Evolutionary conservation across 2,797 vertebrate genomes (phyloP).

Genomic region (Spatula versicolor): DNA sequence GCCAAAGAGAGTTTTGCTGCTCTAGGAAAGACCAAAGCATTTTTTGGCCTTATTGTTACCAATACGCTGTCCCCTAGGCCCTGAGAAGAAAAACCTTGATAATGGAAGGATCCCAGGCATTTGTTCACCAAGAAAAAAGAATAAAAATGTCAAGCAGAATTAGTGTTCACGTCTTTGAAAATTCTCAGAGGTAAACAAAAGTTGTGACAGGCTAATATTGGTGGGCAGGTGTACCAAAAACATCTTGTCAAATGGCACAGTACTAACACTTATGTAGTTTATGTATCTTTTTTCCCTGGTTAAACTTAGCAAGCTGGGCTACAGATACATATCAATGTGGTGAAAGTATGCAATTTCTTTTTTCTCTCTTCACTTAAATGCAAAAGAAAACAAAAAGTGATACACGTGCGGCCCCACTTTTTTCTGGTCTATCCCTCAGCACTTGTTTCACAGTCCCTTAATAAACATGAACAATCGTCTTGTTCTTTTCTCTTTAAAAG

Average conservation of each 20-base stretch:
- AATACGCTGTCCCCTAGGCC: background rate
- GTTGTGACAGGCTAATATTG: background rate
- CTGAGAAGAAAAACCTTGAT: background rate
- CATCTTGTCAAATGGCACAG: background rate
- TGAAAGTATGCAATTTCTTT: background rate
- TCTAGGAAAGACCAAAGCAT: background rate
- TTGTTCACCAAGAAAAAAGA: background rate
- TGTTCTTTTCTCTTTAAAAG: slow-evolving; percentile 33
- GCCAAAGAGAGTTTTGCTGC: background rate
- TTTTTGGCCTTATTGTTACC: background rate
- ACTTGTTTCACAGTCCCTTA: slow-evolving; percentile 59
- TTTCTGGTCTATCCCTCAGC: background rate
- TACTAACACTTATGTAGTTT: background rate
- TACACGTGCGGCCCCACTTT: background rate
- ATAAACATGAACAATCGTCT: slow-evolving; percentile 62
- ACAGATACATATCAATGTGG: background rate
- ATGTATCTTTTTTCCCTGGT: background rate
- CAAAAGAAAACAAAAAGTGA: background rate
- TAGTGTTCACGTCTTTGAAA: background rate
- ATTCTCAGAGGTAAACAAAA: background rate
- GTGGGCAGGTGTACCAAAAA: background rate
- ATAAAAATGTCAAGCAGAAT: background rate
- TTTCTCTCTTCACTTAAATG: background rate
- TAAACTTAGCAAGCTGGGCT: background rate
- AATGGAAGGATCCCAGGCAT: background rate